phyloP scores from a whole-genome alignment of 2,888 invertebrate species.

The Cryptus viduatorius region DNA sequence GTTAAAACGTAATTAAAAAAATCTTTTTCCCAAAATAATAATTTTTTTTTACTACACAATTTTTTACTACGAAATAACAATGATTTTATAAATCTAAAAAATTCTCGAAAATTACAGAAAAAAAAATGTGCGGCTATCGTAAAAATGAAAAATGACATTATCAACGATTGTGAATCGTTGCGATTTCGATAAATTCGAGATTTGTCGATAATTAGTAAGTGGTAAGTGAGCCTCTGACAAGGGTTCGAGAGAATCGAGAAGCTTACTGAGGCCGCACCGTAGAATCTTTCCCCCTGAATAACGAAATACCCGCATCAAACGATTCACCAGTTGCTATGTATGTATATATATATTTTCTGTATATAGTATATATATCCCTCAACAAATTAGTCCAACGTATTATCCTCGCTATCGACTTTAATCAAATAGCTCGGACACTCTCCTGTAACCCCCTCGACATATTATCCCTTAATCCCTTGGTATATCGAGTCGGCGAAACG shows the following conservation, averaged over 20 bases:
- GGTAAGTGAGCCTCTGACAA: constrained; percentile 32
- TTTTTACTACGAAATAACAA: neutral
- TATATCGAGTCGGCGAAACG: constrained; percentile 65
- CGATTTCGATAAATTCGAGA: constrained; percentile 26
- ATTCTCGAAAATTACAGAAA: neutral
- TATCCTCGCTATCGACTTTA: constrained; percentile 70
- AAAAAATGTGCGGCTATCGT: too few species aligned
- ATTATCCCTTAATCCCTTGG: constrained; percentile 55
- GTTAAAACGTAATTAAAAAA: constrained; percentile 1
- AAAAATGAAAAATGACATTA: neutral
- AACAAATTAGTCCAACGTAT: constrained; percentile 69
- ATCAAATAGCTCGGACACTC: constrained; percentile 69
- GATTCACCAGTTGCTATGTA: constrained; percentile 16
- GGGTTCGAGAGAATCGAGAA: constrained; percentile 13
- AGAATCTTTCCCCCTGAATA: constrained; percentile 18
- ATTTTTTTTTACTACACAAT: neutral
- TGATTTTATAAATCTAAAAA: neutral
- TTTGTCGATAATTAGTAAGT: constrained; percentile 47
- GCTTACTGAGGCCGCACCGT: neutral
- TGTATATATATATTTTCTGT: constrained; percentile 2
- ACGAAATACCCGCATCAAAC: constrained; percentile 46
- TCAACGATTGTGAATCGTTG: neutral
- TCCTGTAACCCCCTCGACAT: constrained; percentile 50
- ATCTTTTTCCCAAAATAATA: constrained; percentile 1
- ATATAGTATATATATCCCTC: constrained; percentile 48